Evolutionary conservation across 2,113 vertebrate species (phyloP).

Genomic region (Strix aluco): DNA sequence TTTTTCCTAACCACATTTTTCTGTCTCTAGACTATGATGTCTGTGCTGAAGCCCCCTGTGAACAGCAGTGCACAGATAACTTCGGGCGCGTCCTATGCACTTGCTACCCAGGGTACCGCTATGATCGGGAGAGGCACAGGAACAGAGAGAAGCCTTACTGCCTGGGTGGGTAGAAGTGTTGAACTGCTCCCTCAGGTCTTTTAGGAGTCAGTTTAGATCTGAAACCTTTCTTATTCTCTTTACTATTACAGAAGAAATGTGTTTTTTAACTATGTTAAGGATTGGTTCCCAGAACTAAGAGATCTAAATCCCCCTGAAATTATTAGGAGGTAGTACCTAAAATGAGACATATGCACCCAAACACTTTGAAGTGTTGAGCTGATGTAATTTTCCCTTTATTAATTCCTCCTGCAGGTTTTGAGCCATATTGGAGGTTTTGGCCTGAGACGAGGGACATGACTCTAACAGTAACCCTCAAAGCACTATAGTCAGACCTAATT

Average conservation of each 20-base stretch:
- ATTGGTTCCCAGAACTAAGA: neutral
- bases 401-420: neutral
- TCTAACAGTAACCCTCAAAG: neutral
- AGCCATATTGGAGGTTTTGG: neutral
- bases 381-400: neutral
- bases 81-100: slow-evolving; percentile 95
- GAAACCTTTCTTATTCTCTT: neutral
- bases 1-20: neutral
- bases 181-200: neutral
- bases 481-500: neutral
- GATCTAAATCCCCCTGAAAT: neutral
- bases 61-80: slow-evolving; percentile 97
- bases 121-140: slow-evolving; percentile 90
- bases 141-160: slow-evolving; percentile 92
- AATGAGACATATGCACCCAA: neutral
- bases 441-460: neutral
- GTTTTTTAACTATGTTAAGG: neutral
- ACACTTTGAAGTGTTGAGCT: neutral
- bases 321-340: neutral
- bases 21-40: slow-evolving; percentile 89
- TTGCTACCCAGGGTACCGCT: slow-evolving; percentile 93
- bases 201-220: neutral
- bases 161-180: slow-evolving; percentile 79
- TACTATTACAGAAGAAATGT: neutral
- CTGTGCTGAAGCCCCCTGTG: slow-evolving; percentile 91